phyloP scores from a whole-genome alignment of 2,888 invertebrate species.

The Eristalinus sepulchralis region DNA sequence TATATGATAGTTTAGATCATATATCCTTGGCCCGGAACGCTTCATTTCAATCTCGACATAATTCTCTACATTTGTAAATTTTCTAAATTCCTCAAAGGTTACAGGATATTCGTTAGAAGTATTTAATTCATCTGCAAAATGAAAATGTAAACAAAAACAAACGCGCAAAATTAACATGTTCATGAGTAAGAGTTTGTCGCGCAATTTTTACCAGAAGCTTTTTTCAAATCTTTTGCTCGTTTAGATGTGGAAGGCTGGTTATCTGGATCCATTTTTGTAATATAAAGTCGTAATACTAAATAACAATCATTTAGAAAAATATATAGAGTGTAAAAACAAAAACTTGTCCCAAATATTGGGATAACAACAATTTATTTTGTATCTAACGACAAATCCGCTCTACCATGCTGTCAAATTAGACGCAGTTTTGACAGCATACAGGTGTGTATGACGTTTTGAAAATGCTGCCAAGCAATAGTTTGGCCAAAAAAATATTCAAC shows the following conservation, averaged over 20 bases:
- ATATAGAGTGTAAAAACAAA: background rate
- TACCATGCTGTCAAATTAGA: background rate
- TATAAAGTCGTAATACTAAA: background rate
- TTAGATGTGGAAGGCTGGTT: slow-evolving; percentile 30
- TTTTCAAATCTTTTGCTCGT: background rate
- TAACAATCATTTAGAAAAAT: background rate
- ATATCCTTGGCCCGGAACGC: slow-evolving; percentile 24
- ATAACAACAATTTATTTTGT: background rate
- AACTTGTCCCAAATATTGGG: background rate
- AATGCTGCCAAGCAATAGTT: too few relatives aligned
- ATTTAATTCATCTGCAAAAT: background rate
- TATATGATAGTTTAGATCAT: slow-evolving; percentile 3
- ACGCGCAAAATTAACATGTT: too few relatives aligned
- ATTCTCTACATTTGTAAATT: slow-evolving; percentile 39
- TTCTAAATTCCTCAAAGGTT: slow-evolving; percentile 39
- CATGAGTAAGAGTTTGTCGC: background rate
- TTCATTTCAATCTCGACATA: slow-evolving; percentile 35
- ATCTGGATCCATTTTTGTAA: slow-evolving; percentile 20
- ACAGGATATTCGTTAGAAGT: slow-evolving; percentile 21
- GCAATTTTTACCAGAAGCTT: background rate
- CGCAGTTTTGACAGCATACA: too few relatives aligned
- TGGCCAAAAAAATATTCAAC: too few relatives aligned
- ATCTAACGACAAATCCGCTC: background rate
- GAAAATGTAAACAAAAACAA: background rate
- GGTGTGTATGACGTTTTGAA: too few relatives aligned